Evolutionary conservation across 2,888 invertebrate species (phyloP), one percentile per base, ranked within the genome.

Genomic region (Panorpa germanica): DNA sequence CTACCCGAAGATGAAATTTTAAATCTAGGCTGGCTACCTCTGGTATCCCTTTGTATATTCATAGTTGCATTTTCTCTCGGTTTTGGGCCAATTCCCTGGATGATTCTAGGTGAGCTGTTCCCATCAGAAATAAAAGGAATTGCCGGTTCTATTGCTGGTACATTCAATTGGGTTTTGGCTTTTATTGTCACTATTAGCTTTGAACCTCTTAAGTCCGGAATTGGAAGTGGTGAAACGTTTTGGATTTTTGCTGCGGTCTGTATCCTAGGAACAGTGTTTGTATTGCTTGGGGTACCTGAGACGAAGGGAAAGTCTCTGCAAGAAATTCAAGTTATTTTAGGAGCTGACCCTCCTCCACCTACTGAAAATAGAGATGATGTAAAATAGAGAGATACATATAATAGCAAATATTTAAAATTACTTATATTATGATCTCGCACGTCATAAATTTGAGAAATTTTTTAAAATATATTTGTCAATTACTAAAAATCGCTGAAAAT

Each of bases 31-130:
- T 83, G 81, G 73, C 46, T 88, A 33, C 85, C 86, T 0, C 52
- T 88, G 4, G 42, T 69, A 2, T 67, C 75, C 15, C 51, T 86
- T 12, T 76, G 80, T 25, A 37, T 78, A 3, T 88, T 81, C 50
- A 73, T 85, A 12, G 52, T 80, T 12, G 67, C 78, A 24, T 88
- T 85, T 55, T 80, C 82, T 0, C 45, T 85, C 20, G 86, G 86
- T 27, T 76, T 73, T 42, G 88, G 88, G 1, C 88, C 88, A 1
- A 78, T 88, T 25, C 86, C 86, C 0, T 82, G 81, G 81, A 65
- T 85, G 61, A 76, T 54, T 53, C 61, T 75, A 49, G 69, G 83
- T 3, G 88, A 88, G 49, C 57, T 88, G 8, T 77, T 88, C 48
- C 65, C 80, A 27, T 61, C 74, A 2, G 73, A 81, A 42, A 75